These are phyloP conservation scores for Lagodon rhomboides DNA, from an alignment of 2,797 vertebrate genomes.

Conservation along the genomic window DNA sequence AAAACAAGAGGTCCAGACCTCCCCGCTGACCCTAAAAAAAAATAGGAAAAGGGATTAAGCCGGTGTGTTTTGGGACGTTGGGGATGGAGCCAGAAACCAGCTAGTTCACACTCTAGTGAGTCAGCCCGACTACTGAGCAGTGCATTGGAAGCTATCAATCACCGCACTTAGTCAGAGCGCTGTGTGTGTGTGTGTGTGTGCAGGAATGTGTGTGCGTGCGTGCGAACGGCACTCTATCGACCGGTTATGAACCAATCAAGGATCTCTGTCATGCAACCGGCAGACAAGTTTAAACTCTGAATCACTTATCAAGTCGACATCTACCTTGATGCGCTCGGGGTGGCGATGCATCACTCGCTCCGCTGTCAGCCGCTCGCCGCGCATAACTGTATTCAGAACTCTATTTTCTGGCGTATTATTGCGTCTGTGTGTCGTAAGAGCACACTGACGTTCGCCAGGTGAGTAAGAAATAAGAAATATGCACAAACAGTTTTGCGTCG, in stretches of 20 bases:
- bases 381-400: slow-evolving; percentile 21
- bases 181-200: slow-evolving; percentile 7
- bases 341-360: slow-evolving; percentile 37
- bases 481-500: slow-evolving; percentile 28
- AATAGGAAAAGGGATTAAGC: slow-evolving; percentile 40
- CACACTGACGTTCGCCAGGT: not conserved
- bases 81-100: slow-evolving; percentile 32
- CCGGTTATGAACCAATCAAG: slow-evolving; percentile 47
- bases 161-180: slow-evolving; percentile 25
- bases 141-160: slow-evolving; percentile 55
- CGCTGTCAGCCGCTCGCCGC: not conserved
- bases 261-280: slow-evolving; percentile 44
- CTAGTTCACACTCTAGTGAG: slow-evolving; percentile 50
- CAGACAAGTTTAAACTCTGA: slow-evolving; percentile 55
- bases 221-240: not conserved
- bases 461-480: slow-evolving; percentile 9
- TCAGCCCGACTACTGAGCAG: slow-evolving; percentile 46
- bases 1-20: slow-evolving; percentile 43
- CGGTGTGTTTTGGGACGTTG: slow-evolving; percentile 46
- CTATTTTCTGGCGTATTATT: slow-evolving; percentile 19
- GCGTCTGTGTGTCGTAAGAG: slow-evolving; percentile 24
- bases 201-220: not conserved
- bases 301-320: slow-evolving; percentile 57
- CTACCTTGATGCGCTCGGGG: slow-evolving; percentile 23
- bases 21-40: slow-evolving; percentile 47